Evolutionary conservation across 2,888 invertebrate genomes (phyloP).

Genomic region (Ephialtes manifestator): DNA sequence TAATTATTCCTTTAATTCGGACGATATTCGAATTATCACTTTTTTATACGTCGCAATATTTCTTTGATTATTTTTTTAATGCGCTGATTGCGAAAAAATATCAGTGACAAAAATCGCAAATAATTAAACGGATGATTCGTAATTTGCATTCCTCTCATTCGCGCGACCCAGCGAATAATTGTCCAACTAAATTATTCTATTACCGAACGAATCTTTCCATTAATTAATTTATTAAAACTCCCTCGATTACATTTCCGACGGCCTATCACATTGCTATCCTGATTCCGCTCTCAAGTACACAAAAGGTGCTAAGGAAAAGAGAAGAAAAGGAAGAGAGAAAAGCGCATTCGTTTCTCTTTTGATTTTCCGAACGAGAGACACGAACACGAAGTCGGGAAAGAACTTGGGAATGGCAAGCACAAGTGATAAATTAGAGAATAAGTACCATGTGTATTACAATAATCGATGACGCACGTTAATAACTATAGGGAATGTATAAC

Average conservation of each 20-base stretch:
- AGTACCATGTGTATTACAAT: constrained; percentile 68
- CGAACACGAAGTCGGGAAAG: constrained; percentile 12
- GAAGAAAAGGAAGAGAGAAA: no score
- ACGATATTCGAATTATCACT: no score
- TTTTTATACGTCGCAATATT: not conserved
- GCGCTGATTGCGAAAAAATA: not conserved
- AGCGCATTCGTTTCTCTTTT: not conserved
- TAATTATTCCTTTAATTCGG: not conserved
- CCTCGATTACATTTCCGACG: constrained; percentile 17
- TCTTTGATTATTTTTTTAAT: not conserved
- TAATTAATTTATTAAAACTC: no score
- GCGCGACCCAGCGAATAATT: not conserved
- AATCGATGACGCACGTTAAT: constrained; percentile 60
- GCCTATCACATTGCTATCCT: constrained; percentile 46
- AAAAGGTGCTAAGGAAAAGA: constrained; percentile 10
- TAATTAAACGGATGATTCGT: not conserved
- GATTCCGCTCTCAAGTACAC: constrained; percentile 24
- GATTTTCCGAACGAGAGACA: not conserved
- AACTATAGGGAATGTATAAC: constrained; percentile 39
- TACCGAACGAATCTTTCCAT: not conserved
- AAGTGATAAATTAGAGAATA: constrained; percentile 66
- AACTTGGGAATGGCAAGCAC: constrained; percentile 58
- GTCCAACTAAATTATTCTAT: not conserved
- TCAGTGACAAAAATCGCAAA: not conserved
- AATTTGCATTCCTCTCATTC: not conserved